These are phyloP conservation scores for Grammomys dolichurus DNA, from an alignment of 2,113 vertebrate genomes.

Conservation along the genomic window DNA sequence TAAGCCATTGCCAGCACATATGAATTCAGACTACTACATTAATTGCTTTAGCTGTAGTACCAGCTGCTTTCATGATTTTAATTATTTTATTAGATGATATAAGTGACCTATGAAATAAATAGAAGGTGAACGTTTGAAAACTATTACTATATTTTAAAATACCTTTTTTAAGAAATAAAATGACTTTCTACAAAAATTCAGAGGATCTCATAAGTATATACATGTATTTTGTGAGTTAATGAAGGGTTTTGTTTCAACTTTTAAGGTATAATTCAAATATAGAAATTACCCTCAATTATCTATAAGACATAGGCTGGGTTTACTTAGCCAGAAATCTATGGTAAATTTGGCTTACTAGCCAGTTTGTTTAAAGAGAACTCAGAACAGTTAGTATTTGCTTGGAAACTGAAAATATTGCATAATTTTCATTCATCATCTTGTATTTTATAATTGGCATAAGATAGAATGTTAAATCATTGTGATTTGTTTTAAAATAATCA, in stretches of 20 bases:
- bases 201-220: slow-evolving; percentile 17
- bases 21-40: slow-evolving; percentile 92
- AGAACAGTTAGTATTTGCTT: slow-evolving; percentile 43
- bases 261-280: slow-evolving; percentile 40
- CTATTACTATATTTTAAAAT: slow-evolving; percentile 86
- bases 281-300: slow-evolving; percentile 73
- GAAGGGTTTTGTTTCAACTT: slow-evolving; percentile 42
- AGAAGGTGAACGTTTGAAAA: slow-evolving; percentile 91
- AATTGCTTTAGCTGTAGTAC: slow-evolving; percentile 91
- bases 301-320: slow-evolving; percentile 59
- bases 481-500: slow-evolving; percentile 73
- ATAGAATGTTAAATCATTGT: slow-evolving; percentile 51
- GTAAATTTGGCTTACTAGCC: slow-evolving; percentile 41
- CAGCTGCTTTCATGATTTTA: slow-evolving; percentile 93
- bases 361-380: slow-evolving; percentile 48
- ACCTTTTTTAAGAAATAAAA: slow-evolving; percentile 85
- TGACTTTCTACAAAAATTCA: slow-evolving; percentile 82
- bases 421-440: slow-evolving; percentile 48
- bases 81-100: slow-evolving; percentile 92
- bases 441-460: slow-evolving; percentile 25
- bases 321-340: slow-evolving; percentile 24
- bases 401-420: slow-evolving; percentile 56
- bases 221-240: slow-evolving; percentile 42
- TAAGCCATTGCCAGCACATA: slow-evolving; percentile 91
- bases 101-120: slow-evolving; percentile 93